Evolutionary conservation across 1,140 invertebrate genomes (phyloP).

Genomic region (Drosophila arizonae): DNA sequence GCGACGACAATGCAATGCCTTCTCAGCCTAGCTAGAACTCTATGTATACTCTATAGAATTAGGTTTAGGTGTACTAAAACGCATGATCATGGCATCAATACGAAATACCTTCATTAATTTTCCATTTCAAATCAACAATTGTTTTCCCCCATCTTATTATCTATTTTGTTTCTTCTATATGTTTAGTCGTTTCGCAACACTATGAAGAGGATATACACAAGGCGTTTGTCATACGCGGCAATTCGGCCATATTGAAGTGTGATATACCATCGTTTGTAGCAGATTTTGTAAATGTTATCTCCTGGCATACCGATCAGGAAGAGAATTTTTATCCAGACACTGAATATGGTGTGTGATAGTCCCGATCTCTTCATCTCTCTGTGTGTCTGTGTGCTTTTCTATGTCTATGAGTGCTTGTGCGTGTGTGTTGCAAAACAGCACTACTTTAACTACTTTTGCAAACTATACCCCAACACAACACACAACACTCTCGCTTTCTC

Average conservation of each 20-base stretch:
- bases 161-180: slow-evolving; percentile 64
- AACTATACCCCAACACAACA: slow-evolving; percentile 27
- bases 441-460: slow-evolving; percentile 50
- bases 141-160: slow-evolving; percentile 45
- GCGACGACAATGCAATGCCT: slow-evolving; percentile 18
- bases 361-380: slow-evolving; percentile 6
- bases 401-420: slow-evolving; percentile 30
- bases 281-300: slow-evolving; percentile 94
- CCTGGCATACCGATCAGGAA: slow-evolving; percentile 92
- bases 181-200: slow-evolving; percentile 91
- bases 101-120: not conserved
- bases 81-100: slow-evolving; percentile 43
- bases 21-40: slow-evolving; percentile 7
- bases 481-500: slow-evolving; percentile 14
- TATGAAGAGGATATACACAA: slow-evolving; percentile 95
- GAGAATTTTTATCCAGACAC: slow-evolving; percentile 87
- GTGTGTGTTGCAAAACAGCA: slow-evolving; percentile 56
- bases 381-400: slow-evolving; percentile 40
- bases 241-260: slow-evolving; percentile 95
- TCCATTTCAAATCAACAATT: slow-evolving; percentile 19
- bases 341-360: slow-evolving; percentile 85
- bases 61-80: slow-evolving; percentile 61
- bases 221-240: slow-evolving; percentile 95
- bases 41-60: slow-evolving; percentile 13
- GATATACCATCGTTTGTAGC: slow-evolving; percentile 95